A percentile compares a stretch with the other conserved stretches of the same genome.
phyloP scores from a whole-genome alignment of 2,113 vertebrate genomes.

The human (Homo sapiens) region DNA sequence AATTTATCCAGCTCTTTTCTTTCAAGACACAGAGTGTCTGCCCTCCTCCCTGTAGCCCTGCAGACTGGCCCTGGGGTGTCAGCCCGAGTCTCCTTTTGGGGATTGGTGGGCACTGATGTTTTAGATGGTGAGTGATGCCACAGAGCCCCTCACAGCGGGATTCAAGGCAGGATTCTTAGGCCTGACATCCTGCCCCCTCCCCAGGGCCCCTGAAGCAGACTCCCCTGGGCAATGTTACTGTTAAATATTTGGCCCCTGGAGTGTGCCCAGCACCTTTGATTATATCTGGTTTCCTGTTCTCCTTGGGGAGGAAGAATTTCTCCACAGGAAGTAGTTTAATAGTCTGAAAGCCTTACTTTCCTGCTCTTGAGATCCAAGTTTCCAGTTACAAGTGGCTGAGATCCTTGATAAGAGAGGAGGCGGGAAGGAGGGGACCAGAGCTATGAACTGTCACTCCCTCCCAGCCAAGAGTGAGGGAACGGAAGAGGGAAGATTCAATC shows the following conservation, averaged over 20 bases:
- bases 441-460: background rate
- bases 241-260: conserved; percentile 57
- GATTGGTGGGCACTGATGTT: background rate
- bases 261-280: conserved; percentile 49
- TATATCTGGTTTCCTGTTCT: conserved; percentile 72
- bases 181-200: background rate
- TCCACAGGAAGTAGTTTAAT: conserved; percentile 74
- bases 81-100: background rate
- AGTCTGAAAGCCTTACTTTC: conserved; percentile 63
- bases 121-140: background rate
- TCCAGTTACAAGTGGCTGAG: conserved; percentile 60
- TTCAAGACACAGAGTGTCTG: background rate
- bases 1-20: background rate
- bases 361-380: conserved; percentile 32
- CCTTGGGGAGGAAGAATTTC: conserved; percentile 73
- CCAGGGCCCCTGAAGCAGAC: background rate
- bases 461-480: too few relatives aligned
- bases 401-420: conserved; percentile 6
- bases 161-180: background rate
- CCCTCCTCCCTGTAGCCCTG: background rate
- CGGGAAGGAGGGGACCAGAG: background rate
- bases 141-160: background rate
- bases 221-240: conserved; percentile 52
- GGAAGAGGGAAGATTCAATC: background rate
- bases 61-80: background rate